A percentile compares a stretch with the other conserved stretches of the same genome.
phyloP scores from a whole-genome alignment of 2,797 vertebrate species.

The Saxicola maurus region DNA sequence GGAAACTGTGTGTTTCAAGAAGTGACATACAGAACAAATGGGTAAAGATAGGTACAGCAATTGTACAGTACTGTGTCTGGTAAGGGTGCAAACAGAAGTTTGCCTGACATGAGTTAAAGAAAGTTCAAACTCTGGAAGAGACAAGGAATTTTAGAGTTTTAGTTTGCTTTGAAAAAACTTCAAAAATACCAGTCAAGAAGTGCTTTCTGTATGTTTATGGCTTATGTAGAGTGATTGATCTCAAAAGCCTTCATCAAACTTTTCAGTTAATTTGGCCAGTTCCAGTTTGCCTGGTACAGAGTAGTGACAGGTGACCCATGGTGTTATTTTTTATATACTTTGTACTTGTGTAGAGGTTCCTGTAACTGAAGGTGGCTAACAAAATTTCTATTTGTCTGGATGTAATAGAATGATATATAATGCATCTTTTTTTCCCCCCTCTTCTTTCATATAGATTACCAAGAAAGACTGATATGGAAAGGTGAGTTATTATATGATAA shows the following conservation, averaged over 20 bases:
- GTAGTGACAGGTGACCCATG: neutral
- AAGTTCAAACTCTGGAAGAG: neutral
- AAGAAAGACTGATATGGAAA: slow-evolving; percentile 98
- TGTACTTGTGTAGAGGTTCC: neutral
- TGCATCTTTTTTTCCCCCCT: accelerated
- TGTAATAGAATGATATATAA: neutral
- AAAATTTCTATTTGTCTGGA: neutral
- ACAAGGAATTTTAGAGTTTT: neutral
- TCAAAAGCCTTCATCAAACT: neutral
- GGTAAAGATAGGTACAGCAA: neutral
- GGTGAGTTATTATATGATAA: slow-evolving; percentile 75
- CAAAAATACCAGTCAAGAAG: neutral
- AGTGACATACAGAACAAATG: neutral
- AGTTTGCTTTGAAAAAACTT: neutral
- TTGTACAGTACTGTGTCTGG: neutral
- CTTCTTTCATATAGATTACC: slow-evolving; percentile 78
- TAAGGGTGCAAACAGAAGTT: neutral
- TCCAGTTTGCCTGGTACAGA: neutral
- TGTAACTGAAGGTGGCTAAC: neutral
- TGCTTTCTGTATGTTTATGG: neutral
- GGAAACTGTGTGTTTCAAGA: neutral
- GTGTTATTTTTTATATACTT: neutral
- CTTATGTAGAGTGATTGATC: neutral
- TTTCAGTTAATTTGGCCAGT: neutral
- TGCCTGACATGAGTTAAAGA: neutral